Evolutionary conservation across 2,888 invertebrate genomes (phyloP).

Genomic region (Ptychoptera contaminata): DNA sequence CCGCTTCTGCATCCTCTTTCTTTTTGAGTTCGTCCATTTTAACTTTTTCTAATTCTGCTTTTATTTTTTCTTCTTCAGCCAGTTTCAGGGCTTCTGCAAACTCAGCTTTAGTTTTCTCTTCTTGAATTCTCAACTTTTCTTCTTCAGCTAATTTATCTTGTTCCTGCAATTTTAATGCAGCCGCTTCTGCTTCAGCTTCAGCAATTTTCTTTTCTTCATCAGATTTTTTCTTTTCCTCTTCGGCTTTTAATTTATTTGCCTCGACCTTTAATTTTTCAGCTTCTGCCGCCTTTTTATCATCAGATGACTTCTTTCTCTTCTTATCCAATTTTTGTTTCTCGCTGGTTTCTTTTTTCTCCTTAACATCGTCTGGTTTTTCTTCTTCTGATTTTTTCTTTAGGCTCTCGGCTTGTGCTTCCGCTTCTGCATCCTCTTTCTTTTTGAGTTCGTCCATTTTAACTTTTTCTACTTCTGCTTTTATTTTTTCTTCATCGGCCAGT

Average conservation of each 20-base stretch:
- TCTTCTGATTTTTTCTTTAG: too few species aligned
- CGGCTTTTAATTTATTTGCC: not conserved
- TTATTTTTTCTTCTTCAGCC: not conserved
- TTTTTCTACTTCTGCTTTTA: too few species aligned
- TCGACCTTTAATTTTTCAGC: too few species aligned
- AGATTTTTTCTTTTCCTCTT: not conserved
- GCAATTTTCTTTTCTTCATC: not conserved
- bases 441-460: slow-evolving; percentile 14
- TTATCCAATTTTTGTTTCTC: not conserved
- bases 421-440: slow-evolving; percentile 15
- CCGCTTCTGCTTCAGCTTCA: not conserved
- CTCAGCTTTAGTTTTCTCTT: not conserved
- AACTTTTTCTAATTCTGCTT: not conserved
- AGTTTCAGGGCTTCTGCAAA: too few species aligned
- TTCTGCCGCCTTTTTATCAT: slow-evolving; percentile 1
- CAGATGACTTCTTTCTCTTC: not conserved
- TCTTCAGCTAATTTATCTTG: not conserved
- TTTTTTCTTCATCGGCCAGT: slow-evolving; percentile 8
- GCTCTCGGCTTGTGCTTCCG: slow-evolving; percentile 8
- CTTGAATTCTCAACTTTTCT: not conserved
- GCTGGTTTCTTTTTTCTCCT: not conserved
- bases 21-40: slow-evolving; percentile 14
- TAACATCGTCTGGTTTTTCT: not conserved
- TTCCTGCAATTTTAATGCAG: not conserved
- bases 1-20: slow-evolving; percentile 1